Evolutionary conservation across 2,113 vertebrate genomes (phyloP).

Genomic region (Macaca nemestrina): DNA sequence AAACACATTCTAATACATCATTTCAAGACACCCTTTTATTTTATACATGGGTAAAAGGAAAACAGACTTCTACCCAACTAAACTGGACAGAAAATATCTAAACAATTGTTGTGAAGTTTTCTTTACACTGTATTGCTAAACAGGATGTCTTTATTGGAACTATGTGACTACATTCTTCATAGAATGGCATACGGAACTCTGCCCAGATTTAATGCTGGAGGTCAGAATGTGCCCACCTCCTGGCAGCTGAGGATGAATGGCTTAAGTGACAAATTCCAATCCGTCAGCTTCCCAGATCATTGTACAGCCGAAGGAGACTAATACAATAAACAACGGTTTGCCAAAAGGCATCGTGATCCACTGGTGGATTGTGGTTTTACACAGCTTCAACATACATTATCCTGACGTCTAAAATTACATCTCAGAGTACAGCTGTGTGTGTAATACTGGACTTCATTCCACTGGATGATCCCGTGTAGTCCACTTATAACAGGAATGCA

Average conservation of each 20-base stretch:
- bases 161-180: neutral
- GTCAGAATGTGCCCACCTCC: conserved; percentile 63
- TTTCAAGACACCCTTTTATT: conserved; percentile 46
- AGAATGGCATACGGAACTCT: conserved; percentile 8
- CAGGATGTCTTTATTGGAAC: conserved; percentile 36
- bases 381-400: conserved; percentile 50
- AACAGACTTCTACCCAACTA: neutral
- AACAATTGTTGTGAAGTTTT: neutral
- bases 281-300: conserved; percentile 44
- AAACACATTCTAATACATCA: neutral
- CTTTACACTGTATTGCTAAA: neutral
- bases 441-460: conserved; percentile 25
- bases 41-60: neutral
- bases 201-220: conserved; percentile 46
- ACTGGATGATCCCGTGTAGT: neutral
- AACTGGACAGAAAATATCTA: conserved; percentile 22
- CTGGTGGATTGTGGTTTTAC: conserved; percentile 63
- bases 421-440: conserved; percentile 53
- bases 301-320: neutral
- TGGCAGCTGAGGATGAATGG: conserved; percentile 64
- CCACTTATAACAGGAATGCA: conserved; percentile 52
- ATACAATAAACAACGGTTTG: conserved; percentile 55
- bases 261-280: conserved; percentile 66
- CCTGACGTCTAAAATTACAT: conserved; percentile 59
- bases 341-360: conserved; percentile 40